These are phyloP conservation scores for Australoheros facetus DNA, from an alignment of 2,797 vertebrate genomes.

Conservation along the genomic window DNA sequence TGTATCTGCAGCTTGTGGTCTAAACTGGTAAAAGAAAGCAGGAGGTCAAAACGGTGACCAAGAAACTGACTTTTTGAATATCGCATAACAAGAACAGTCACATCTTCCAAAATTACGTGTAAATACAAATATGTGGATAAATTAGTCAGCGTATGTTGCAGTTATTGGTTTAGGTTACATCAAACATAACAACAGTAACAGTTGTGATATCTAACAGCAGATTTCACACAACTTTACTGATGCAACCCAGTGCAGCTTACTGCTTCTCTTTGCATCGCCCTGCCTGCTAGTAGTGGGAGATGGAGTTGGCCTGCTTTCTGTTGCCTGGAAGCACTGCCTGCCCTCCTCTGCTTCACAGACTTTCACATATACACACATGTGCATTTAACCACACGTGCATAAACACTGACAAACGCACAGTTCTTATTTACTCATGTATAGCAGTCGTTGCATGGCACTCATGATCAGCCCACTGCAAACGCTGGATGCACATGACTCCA, in stretches of 20 bases:
- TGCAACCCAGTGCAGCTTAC: constrained; percentile 23
- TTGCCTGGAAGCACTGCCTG: constrained; percentile 77
- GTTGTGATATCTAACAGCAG: background rate
- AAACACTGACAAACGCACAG: constrained; percentile 21
- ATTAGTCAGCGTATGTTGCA: background rate
- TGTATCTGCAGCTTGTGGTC: constrained; percentile 27
- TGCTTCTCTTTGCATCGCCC: constrained; percentile 29
- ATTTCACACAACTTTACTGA: constrained; percentile 40
- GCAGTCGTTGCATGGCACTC: constrained; percentile 58
- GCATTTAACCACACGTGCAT: constrained; percentile 9
- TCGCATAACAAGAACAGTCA: background rate
- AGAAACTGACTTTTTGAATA: background rate
- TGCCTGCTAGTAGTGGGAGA: constrained; percentile 61
- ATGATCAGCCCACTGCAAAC: constrained; percentile 42
- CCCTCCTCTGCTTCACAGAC: constrained; percentile 74
- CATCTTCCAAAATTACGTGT: background rate
- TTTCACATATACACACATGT: constrained; percentile 54
- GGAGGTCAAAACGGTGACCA: constrained; percentile 19
- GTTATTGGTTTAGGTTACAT: constrained; percentile 9
- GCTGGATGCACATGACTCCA: constrained; percentile 62
- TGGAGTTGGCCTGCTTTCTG: constrained; percentile 76
- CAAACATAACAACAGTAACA: background rate
- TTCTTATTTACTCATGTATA: constrained; percentile 58
- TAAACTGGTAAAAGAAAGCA: background rate
- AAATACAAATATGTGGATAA: background rate